Percentiles rank a stretch among this genome's conserved stretches.
Conservation (phyloP, 2,113 vertebrate genomes). For the Lipotes vexillifer region DNA sequence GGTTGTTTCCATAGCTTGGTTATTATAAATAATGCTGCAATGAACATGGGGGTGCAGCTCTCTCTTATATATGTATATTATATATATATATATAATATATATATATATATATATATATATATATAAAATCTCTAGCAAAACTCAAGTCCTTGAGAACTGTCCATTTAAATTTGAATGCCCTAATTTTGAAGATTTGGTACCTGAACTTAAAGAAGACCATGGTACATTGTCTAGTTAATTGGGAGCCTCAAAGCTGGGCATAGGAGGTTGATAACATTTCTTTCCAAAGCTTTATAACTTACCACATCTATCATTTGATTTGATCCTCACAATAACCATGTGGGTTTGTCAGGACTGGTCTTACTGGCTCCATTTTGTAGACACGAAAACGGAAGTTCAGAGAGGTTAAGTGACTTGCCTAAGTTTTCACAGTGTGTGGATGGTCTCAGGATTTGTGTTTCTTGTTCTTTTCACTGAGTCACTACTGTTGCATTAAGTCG, state of each 20-base stretch:
- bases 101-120: too few relatives aligned
- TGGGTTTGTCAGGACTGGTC: background rate
- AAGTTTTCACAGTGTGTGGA: background rate
- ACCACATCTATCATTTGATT: background rate
- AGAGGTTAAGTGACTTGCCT: constrained; percentile 4
- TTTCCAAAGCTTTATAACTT: constrained; percentile 10
- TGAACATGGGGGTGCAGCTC: too few relatives aligned
- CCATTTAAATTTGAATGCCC: background rate
- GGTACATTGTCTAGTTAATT: background rate
- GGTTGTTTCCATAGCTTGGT: too few relatives aligned
- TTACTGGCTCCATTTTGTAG: constrained; percentile 8
- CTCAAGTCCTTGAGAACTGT: background rate
- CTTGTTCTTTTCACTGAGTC: background rate
- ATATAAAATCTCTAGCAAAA: background rate
- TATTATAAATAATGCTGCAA: too few relatives aligned
- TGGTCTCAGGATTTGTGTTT: background rate
- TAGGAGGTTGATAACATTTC: background rate
- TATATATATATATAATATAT: too few relatives aligned
- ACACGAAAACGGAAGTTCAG: constrained; percentile 3
- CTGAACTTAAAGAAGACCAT: background rate
- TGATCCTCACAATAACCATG: background rate
- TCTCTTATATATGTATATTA: background rate
- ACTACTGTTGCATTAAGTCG: background rate
- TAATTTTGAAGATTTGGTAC: background rate
- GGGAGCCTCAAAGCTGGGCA: background rate